Base-by-base conservation (phyloP, 2,113 vertebrate species). In the Heteronetta atricapilla region DNA sequence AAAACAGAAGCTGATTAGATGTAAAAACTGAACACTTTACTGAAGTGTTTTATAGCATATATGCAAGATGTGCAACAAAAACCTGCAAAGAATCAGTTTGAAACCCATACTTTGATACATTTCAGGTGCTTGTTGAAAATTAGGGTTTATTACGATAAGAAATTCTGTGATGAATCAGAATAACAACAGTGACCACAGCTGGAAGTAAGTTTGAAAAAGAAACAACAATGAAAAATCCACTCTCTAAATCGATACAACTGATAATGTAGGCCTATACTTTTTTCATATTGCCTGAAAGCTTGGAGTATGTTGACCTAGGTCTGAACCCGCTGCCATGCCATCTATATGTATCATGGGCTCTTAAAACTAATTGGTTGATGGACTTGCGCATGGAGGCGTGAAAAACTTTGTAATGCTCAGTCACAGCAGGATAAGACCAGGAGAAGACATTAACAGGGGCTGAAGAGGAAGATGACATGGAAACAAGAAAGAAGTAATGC, bases 401-500 rank as follows among this genome's bases (percentile, higher is more conserved):
- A 98, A 98, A 98, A 98, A 98, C 97, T 97, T 98, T 97, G 96
- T 98, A 98, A 98, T 98, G 98, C 98, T 98, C 98, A 98, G 98
- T 98, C 98, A 98, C 98, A 98, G 98, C 97, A 95, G 97, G 97
- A 97, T 96, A 97, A 96, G 97, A 94, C 97, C 97, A 98, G 97
- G 93, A 97, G 97, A 97, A 97, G 98, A 97, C 98, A 98, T 98
- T 98, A 97, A 93, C 96, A 97, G 98, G 96, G 97, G 97, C 97
- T 97, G 95, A 95, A 86, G 90, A 96, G 88, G 95, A 96, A 91
- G 96, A 97, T 96, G 79, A 95, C 78, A 95, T 89, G 92, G 94
- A 79, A 92, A 96, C 94, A 96, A 79, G 96, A 97, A 84, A 96
- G 96, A 97, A 97, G 95, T 96, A 98, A 98, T 96, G 97, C 95